phyloP scores from a whole-genome alignment of 2,113 vertebrate genomes.

The Pao palembangensis region DNA sequence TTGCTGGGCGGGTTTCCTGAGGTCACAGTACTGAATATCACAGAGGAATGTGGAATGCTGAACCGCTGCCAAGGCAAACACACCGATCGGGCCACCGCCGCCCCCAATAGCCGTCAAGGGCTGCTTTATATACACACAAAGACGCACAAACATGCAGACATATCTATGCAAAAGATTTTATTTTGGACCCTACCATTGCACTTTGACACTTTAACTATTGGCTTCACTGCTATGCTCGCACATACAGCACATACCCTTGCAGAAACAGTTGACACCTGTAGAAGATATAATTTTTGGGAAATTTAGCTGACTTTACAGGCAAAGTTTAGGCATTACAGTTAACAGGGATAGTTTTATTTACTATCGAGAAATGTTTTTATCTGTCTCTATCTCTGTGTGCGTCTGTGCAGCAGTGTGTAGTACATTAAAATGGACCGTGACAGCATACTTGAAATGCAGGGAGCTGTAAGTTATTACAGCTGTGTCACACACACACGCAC shows the following conservation, averaged over 20 bases:
- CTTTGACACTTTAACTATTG: not conserved
- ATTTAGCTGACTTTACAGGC: constrained; percentile 14
- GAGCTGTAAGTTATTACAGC: constrained; percentile 67
- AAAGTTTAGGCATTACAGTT: constrained; percentile 9
- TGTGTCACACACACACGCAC: constrained; percentile 37
- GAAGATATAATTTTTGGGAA: constrained; percentile 35
- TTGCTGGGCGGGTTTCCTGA: constrained; percentile 71
- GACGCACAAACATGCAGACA: constrained; percentile 43
- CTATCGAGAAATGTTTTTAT: constrained; percentile 26
- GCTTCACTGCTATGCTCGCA: not conserved
- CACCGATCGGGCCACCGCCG: constrained; percentile 57
- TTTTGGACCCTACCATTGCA: constrained; percentile 14
- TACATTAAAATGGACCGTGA: constrained; percentile 50
- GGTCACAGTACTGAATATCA: constrained; percentile 76
- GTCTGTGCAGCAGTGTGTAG: constrained; percentile 15
- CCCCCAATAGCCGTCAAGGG: constrained; percentile 70
- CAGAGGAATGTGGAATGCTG: constrained; percentile 76
- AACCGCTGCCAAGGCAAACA: constrained; percentile 71
- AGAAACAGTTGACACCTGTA: constrained; percentile 52
- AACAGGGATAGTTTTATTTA: no score
- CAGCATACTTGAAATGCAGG: constrained; percentile 56
- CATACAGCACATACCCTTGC: constrained; percentile 23
- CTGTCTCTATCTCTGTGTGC: constrained; percentile 21
- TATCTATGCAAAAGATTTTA: constrained; percentile 32
- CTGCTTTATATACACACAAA: constrained; percentile 60